Evolutionary conservation across 2,113 vertebrate genomes (phyloP).

Genomic region (Artemisiospiza belli): DNA sequence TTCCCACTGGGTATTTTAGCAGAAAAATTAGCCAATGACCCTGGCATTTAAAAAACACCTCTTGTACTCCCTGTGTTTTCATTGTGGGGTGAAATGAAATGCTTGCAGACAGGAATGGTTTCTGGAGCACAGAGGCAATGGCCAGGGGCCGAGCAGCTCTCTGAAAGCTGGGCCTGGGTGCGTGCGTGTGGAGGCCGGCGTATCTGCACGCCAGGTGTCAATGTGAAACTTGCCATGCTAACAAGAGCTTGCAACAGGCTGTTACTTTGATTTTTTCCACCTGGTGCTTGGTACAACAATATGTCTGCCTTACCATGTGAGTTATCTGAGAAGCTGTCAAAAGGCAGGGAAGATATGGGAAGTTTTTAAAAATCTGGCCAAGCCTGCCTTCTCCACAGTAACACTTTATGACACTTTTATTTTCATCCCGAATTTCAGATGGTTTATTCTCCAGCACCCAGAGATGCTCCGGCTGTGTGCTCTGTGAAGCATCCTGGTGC

Average conservation of each 20-base stretch:
- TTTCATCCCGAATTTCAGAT: slow-evolving; percentile 63
- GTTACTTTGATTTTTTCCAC: slow-evolving; percentile 72
- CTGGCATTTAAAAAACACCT: not conserved
- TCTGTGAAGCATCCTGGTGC: not conserved
- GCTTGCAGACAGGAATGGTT: not conserved
- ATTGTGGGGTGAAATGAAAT: not conserved
- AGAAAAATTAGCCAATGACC: not conserved
- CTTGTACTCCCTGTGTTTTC: not conserved
- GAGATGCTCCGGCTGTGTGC: not conserved
- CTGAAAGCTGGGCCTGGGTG: not conserved
- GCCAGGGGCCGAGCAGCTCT: not conserved
- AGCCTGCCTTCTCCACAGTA: slow-evolving; percentile 66
- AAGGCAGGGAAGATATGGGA: slow-evolving; percentile 69
- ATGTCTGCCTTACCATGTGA: slow-evolving; percentile 62
- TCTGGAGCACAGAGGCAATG: not conserved
- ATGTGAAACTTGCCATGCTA: slow-evolving; percentile 37
- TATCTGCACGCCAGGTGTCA: slow-evolving; percentile 48
- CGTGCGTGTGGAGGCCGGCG: not conserved
- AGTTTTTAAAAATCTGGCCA: slow-evolving; percentile 68
- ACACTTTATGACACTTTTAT: slow-evolving; percentile 73
- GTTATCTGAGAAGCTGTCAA: slow-evolving; percentile 80
- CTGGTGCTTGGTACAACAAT: slow-evolving; percentile 63
- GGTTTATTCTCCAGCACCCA: not conserved
- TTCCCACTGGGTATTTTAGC: slow-evolving; percentile 15
- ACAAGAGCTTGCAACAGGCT: slow-evolving; percentile 43